A percentile compares a stretch with the other conserved stretches of the same genome.
Evolutionary conservation across 2,113 vertebrate genomes (phyloP).

Genomic region (Oxyruncus cristatus): DNA sequence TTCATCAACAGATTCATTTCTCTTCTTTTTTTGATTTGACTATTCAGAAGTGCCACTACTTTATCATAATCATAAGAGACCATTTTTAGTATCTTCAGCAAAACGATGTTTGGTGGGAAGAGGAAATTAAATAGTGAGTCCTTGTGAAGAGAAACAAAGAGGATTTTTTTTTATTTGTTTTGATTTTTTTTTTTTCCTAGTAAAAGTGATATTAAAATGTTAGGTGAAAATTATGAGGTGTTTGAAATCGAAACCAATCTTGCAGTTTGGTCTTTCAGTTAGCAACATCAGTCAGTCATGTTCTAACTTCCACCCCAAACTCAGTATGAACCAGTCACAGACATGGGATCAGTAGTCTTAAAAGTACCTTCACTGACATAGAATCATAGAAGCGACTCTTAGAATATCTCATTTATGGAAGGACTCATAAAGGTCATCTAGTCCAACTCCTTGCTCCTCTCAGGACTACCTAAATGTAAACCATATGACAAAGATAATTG

Average conservation of each 20-base stretch:
- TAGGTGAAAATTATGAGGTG: not conserved
- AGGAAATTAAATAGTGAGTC: constrained; percentile 20
- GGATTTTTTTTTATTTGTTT: not conserved
- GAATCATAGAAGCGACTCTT: not conserved
- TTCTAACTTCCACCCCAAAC: not conserved
- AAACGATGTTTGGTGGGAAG: not conserved
- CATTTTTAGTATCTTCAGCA: constrained; percentile 29
- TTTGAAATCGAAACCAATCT: not conserved
- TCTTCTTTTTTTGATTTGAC: constrained; percentile 52
- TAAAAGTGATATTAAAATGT: not conserved
- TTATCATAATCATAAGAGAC: constrained; percentile 29
- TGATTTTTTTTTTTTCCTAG: not conserved
- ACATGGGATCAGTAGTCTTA: not conserved
- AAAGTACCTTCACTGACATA: not conserved
- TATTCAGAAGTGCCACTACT: constrained; percentile 32
- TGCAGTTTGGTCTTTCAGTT: not conserved
- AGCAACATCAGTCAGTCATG: not conserved
- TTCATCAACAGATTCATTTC: constrained; percentile 33
- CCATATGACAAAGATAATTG: not conserved
- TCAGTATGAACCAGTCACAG: not conserved
- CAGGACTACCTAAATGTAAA: not conserved
- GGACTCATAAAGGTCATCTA: not conserved
- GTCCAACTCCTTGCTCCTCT: not conserved
- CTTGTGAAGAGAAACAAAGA: not conserved
- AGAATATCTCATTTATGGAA: not conserved